A percentile compares a stretch with the other conserved stretches of the same genome.
phyloP scores from a whole-genome alignment of 2,113 vertebrate species.

The Puntigrus tetrazona region DNA sequence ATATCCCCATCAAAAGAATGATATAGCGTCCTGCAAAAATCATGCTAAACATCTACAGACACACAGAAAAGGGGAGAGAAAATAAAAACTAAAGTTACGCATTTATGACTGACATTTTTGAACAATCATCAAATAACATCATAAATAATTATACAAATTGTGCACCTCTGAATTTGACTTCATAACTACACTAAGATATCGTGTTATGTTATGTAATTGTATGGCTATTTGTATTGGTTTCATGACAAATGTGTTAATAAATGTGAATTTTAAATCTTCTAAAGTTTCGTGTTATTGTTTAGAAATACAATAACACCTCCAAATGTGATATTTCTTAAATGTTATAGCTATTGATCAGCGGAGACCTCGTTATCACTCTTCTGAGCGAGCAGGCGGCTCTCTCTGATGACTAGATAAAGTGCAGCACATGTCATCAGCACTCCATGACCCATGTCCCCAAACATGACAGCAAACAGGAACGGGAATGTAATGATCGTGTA shows the following conservation, averaged over 20 bases:
- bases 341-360: background rate
- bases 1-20: constrained; percentile 93
- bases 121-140: background rate
- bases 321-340: background rate
- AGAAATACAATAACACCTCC: background rate
- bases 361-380: constrained; percentile 94
- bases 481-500: constrained; percentile 99
- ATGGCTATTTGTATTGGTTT: background rate
- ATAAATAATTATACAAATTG: background rate
- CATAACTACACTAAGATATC: background rate
- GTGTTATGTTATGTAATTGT: background rate
- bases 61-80: background rate
- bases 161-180: background rate
- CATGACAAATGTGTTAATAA: too few species aligned
- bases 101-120: background rate
- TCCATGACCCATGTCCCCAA: constrained; percentile 96
- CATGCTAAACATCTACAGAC: constrained; percentile 90
- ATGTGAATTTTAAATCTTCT: background rate
- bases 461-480: constrained; percentile 98
- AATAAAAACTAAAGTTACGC: background rate
- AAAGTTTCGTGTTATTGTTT: background rate
- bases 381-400: constrained; percentile 90
- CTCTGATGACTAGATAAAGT: constrained; percentile 91
- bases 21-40: constrained; percentile 96
- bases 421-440: constrained; percentile 89